Percentiles rank a stretch among this genome's conserved stretches.
phyloP scores from a whole-genome alignment of 2,888 invertebrate species.

The Amphipoea oculea region DNA sequence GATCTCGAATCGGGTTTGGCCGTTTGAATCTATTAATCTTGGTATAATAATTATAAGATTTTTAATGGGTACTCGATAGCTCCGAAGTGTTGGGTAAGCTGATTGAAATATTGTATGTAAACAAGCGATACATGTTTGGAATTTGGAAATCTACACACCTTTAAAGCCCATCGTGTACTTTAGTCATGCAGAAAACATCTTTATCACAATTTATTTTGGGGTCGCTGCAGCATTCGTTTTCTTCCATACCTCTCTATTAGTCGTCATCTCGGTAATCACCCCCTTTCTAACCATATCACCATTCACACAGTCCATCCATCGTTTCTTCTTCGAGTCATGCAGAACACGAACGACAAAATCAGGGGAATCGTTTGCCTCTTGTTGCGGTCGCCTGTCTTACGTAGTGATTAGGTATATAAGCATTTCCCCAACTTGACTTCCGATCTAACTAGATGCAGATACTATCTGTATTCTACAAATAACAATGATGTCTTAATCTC shows the following conservation, averaged over 20 bases:
- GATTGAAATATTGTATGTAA: slow-evolving; percentile 31
- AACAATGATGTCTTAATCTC: neutral
- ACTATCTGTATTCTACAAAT: neutral
- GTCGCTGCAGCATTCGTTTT: too few species aligned
- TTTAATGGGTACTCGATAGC: slow-evolving; percentile 51
- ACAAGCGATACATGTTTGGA: slow-evolving; percentile 3
- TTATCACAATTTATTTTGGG: too few species aligned
- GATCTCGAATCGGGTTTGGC: slow-evolving; percentile 57
- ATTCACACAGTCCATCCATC: too few species aligned
- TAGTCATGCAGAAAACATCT: too few species aligned
- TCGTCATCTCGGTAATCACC: too few species aligned
- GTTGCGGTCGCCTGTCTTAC: too few species aligned
- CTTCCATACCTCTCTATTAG: too few species aligned
- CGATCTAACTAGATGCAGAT: neutral
- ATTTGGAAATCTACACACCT: neutral
- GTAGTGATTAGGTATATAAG: neutral
- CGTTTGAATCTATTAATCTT: slow-evolving; percentile 65
- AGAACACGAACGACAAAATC: neutral
- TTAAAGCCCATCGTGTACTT: neutral
- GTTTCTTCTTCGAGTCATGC: too few species aligned
- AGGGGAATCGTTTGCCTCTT: neutral
- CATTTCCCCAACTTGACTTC: neutral
- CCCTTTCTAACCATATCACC: too few species aligned
- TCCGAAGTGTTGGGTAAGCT: slow-evolving; percentile 42
- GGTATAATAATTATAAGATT: slow-evolving; percentile 61